phyloP scores from a whole-genome alignment of 2,888 invertebrate genomes.

The Ophion slaviceki region DNA sequence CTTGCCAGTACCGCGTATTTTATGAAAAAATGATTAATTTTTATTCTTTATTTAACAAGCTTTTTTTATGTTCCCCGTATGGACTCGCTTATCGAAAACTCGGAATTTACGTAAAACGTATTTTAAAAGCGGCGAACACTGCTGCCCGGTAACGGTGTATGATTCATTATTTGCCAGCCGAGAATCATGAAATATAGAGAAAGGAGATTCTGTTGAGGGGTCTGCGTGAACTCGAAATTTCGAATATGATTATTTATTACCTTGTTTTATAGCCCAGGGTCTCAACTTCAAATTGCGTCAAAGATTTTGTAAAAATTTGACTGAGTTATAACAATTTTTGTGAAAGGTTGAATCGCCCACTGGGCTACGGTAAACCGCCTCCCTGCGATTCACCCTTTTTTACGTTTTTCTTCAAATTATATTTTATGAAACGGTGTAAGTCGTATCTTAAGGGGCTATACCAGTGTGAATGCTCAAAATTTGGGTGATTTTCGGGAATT shows the following conservation, averaged over 20 bases:
- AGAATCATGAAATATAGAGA: neutral
- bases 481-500: too few relatives aligned
- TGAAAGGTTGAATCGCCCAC: too few relatives aligned
- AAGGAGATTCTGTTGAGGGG: too few relatives aligned
- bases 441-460: too few relatives aligned
- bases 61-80: neutral
- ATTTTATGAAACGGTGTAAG: too few relatives aligned
- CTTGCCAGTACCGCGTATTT: too few relatives aligned
- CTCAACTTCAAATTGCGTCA: neutral
- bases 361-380: too few relatives aligned
- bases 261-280: too few relatives aligned
- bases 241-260: neutral
- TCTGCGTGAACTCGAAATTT: neutral
- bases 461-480: too few relatives aligned
- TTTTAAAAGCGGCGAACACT: neutral
- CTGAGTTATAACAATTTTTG: too few relatives aligned
- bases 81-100: neutral
- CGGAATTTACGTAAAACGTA: neutral
- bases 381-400: too few relatives aligned
- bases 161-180: neutral
- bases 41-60: neutral
- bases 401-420: too few relatives aligned
- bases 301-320: neutral
- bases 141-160: neutral
- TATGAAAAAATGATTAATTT: slow-evolving; percentile 7